Evolutionary conservation across 1,140 invertebrate species (phyloP).

Genomic region (Palaemon carinicauda): DNA sequence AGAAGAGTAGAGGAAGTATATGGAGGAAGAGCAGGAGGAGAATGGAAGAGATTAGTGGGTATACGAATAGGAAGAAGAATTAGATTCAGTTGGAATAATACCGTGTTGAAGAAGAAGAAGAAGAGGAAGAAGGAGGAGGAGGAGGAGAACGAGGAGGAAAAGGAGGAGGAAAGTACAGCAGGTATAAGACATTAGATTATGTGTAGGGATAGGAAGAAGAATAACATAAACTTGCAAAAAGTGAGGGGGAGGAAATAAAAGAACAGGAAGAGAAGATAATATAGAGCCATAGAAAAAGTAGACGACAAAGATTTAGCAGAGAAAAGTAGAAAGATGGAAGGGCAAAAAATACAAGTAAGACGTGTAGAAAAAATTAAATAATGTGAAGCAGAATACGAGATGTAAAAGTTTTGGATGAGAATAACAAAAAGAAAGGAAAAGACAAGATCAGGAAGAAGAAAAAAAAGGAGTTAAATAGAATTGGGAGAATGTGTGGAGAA

Average conservation of each 20-base stretch:
- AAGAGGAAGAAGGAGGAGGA: too few species aligned
- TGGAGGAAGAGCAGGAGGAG: too few species aligned
- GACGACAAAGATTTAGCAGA: too few species aligned
- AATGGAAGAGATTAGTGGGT: too few species aligned
- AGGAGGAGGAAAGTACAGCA: neutral
- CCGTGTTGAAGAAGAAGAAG: neutral
- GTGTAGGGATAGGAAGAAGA: neutral
- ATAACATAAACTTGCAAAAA: neutral
- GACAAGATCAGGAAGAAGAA: neutral
- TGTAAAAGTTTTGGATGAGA: too few species aligned
- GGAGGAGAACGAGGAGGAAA: neutral
- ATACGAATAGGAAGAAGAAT: too few species aligned
- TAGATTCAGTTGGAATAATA: too few species aligned
- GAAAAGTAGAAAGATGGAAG: too few species aligned
- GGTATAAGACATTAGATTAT: neutral
- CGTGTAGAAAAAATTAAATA: neutral
- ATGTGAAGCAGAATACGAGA: neutral
- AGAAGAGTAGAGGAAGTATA: neutral
- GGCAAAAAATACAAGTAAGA: neutral
- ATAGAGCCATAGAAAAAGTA: too few species aligned
- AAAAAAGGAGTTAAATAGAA: too few species aligned
- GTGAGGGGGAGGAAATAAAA: neutral
- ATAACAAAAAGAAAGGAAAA: neutral
- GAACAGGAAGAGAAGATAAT: neutral
- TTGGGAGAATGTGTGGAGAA: too few species aligned